phyloP scores from a whole-genome alignment of 2,888 invertebrate species.

The Acanthacorydalis orientalis region DNA sequence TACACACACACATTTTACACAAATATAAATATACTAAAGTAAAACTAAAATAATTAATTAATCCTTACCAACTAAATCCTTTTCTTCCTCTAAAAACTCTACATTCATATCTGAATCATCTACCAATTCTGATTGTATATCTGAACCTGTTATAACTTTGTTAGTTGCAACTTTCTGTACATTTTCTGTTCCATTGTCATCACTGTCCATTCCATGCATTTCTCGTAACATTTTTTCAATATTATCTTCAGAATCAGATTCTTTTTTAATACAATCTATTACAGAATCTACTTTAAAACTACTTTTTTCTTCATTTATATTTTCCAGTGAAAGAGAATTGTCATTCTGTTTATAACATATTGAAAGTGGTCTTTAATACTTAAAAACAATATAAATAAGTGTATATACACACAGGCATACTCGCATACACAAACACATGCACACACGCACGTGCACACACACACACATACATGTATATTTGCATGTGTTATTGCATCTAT shows the following conservation, averaged over 20 bases:
- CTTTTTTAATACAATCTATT: neutral
- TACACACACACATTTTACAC: too few species aligned
- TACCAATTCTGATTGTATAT: neutral
- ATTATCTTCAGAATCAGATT: conserved; percentile 1
- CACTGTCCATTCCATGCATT: conserved; percentile 3
- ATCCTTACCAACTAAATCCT: neutral
- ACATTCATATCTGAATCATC: conserved; percentile 4
- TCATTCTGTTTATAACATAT: neutral
- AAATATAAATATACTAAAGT: neutral
- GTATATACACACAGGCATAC: too few species aligned
- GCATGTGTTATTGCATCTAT: neutral
- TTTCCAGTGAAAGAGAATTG: neutral
- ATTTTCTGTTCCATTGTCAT: neutral
- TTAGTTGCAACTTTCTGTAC: neutral
- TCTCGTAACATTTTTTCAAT: conserved; percentile 6
- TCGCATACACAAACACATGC: too few species aligned
- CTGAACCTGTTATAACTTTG: neutral
- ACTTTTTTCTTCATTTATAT: neutral
- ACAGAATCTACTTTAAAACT: neutral
- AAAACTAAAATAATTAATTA: neutral
- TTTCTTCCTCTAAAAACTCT: conserved; percentile 4
- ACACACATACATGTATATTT: neutral
- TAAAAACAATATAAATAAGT: neutral
- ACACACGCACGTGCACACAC: too few species aligned
- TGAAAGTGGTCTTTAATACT: neutral